Conservation (phyloP, 2,888 invertebrate genomes). For the Apodemia hepburni region DNA sequence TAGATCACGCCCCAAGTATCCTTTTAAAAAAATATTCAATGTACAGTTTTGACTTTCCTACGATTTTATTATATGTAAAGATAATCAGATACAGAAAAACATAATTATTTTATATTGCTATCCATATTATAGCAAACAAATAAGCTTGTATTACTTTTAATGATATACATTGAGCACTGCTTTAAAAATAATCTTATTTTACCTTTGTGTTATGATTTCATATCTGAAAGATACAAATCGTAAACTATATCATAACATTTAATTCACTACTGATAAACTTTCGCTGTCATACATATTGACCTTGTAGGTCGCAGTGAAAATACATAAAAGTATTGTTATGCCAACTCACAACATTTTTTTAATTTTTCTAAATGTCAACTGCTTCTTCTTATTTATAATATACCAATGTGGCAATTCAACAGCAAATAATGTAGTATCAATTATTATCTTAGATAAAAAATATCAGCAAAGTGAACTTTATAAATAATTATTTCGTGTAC, state of each 20-base stretch:
- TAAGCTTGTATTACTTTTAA: neutral
- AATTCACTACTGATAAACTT: constrained; percentile 10
- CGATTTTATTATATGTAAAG: too few species aligned
- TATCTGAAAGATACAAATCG: constrained; percentile 4
- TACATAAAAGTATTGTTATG: constrained; percentile 32
- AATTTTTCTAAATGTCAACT: neutral
- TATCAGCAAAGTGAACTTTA: neutral
- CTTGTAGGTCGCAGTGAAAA: neutral
- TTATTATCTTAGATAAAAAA: neutral
- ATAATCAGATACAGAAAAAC: too few species aligned
- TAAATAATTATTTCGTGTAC: neutral
- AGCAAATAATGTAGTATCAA: neutral
- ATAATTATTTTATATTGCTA: too few species aligned
- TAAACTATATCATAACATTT: constrained; percentile 1
- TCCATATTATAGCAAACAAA: neutral
- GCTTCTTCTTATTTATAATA: neutral
- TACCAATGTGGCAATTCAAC: neutral
- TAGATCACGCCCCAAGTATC: too few species aligned
- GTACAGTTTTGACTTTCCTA: too few species aligned
- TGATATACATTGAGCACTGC: neutral
- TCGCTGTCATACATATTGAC: neutral
- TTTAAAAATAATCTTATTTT: constrained; percentile 8
- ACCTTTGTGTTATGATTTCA: neutral
- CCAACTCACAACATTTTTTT: neutral
- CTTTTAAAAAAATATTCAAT: too few species aligned